Conservation (phyloP, 2,888 invertebrate genomes). For the Eristalis tenax region DNA sequence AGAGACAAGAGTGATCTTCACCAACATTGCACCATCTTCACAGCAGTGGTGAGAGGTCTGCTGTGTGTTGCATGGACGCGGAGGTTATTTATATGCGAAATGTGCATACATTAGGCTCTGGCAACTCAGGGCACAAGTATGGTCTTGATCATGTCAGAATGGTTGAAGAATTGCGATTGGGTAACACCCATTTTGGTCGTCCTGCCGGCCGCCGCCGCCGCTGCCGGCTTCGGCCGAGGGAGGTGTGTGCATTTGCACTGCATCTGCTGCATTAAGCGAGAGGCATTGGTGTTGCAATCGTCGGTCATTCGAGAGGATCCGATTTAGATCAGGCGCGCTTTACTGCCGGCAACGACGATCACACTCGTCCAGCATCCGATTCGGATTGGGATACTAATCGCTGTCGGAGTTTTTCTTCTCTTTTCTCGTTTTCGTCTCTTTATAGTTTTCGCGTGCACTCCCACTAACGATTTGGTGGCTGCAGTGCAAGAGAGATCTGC, state of each 20-base stretch:
- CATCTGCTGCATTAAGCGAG: conserved; percentile 55
- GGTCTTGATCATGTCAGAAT: conserved; percentile 61
- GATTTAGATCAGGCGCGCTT: conserved; percentile 57
- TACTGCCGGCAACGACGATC: conserved; percentile 54
- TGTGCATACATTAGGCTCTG: conserved; percentile 50
- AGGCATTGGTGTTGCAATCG: conserved; percentile 56
- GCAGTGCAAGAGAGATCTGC: conserved; percentile 47
- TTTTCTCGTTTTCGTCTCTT: conserved; percentile 15
- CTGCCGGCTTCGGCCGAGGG: conserved; percentile 40
- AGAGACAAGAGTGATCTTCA: conserved; percentile 1
- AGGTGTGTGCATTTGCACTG: conserved; percentile 43
- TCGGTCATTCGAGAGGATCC: conserved; percentile 33
- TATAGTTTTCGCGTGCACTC: conserved; percentile 66
- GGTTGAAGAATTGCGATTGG: conserved; percentile 58
- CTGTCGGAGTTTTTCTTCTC: conserved; percentile 31
- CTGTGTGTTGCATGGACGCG: conserved; percentile 44
- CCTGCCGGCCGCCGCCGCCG: conserved; percentile 20
- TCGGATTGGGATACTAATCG: conserved; percentile 61
- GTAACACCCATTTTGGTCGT: conserved; percentile 57
- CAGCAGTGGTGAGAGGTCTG: conserved; percentile 3
- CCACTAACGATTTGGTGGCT: conserved; percentile 54
- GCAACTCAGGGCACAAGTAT: conserved; percentile 13
- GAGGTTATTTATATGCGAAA: conserved; percentile 52
- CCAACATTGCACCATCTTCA: conserved; percentile 5
- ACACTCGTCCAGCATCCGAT: conserved; percentile 57